phyloP scores from a whole-genome alignment of 2,888 invertebrate species.

The Drosophila glabriapex region DNA sequence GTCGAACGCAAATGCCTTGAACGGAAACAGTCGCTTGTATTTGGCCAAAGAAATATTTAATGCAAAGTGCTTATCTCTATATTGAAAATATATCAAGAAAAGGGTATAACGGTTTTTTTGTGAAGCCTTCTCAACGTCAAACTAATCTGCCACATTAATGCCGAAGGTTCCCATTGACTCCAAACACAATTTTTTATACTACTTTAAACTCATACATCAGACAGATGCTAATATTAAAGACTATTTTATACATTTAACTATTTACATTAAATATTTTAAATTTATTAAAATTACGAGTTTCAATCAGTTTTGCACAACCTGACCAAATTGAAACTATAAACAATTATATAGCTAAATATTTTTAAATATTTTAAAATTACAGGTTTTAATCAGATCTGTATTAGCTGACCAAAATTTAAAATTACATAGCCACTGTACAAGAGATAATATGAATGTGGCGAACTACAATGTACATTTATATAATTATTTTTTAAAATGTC shows the following conservation, averaged over 20 bases:
- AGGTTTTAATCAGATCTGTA: neutral
- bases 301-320: no score
- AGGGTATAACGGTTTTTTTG: neutral
- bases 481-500: neutral
- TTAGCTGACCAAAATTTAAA: neutral
- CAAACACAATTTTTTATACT: neutral
- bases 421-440: neutral
- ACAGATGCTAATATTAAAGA: neutral
- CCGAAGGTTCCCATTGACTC: neutral
- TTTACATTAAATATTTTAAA: neutral
- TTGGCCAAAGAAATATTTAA: neutral
- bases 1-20: slow-evolving; percentile 25
- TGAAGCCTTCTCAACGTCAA: neutral
- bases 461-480: neutral
- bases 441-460: neutral
- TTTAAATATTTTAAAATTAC: neutral
- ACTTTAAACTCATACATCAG: neutral
- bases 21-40: slow-evolving; percentile 2
- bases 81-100: neutral
- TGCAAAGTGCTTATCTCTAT: slow-evolving; percentile 12
- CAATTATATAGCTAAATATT: neutral
- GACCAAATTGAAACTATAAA: neutral
- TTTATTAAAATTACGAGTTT: neutral
- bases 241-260: neutral
- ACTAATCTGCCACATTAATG: neutral